Percentiles rank a stretch among this genome's conserved stretches.
Conservation (phyloP, 2,113 vertebrate species). For the Calidris pugnax region DNA sequence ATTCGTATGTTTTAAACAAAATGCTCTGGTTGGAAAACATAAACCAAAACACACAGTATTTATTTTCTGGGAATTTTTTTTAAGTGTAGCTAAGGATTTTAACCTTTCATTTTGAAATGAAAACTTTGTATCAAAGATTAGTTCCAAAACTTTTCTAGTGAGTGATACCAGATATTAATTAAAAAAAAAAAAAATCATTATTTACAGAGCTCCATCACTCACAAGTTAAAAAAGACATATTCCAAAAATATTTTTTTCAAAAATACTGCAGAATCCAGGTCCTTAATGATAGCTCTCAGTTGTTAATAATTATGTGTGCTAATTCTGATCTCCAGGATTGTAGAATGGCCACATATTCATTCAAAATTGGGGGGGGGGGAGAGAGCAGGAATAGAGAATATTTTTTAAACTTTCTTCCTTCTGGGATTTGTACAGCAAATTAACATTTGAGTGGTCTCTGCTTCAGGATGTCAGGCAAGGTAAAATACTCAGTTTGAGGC, state of each 20-base stretch:
- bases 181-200: background rate
- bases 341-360: background rate
- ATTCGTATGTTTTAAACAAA: fast-evolving
- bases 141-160: background rate
- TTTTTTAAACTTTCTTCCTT: background rate
- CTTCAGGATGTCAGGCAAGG: background rate
- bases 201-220: background rate
- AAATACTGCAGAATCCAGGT: background rate
- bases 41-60: fast-evolving
- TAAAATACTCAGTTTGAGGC: background rate
- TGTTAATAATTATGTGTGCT: background rate
- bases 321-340: background rate
- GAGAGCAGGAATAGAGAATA: background rate
- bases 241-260: background rate
- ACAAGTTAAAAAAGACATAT: background rate
- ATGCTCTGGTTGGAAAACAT: background rate
- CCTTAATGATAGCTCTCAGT: background rate
- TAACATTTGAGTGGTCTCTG: background rate
- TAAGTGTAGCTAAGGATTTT: background rate
- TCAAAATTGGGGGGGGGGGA: background rate
- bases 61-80: background rate
- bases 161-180: background rate
- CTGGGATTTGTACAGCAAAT: background rate
- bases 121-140: background rate
- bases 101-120: background rate